These are phyloP conservation scores for Argyresthia goedartella DNA, from an alignment of 2,888 invertebrate species.

Conservation along the genomic window DNA sequence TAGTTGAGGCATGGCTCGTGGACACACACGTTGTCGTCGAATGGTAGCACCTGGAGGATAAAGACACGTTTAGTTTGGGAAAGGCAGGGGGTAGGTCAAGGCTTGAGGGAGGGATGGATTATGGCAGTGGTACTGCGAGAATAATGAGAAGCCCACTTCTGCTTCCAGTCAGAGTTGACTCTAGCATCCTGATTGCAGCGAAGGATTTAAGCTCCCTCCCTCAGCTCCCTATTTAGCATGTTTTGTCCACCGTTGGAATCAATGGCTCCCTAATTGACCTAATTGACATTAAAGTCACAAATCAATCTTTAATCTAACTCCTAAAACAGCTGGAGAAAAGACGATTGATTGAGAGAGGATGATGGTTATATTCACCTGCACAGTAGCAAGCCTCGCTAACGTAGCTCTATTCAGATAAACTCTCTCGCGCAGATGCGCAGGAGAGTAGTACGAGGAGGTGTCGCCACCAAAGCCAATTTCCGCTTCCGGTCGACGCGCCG, in stretches of 20 bases:
- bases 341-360: too few relatives aligned
- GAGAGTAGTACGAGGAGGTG: constrained; percentile 80
- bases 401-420: constrained; percentile 94
- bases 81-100: background rate
- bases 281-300: too few relatives aligned
- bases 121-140: too few relatives aligned
- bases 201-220: too few relatives aligned
- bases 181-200: too few relatives aligned
- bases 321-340: too few relatives aligned
- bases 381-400: constrained; percentile 87
- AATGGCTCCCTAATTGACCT: too few relatives aligned
- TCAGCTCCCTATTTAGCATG: too few relatives aligned
- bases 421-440: constrained; percentile 91
- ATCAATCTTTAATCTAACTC: too few relatives aligned
- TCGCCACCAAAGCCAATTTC: constrained; percentile 72
- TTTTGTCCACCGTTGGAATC: too few relatives aligned
- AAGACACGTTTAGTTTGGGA: background rate
- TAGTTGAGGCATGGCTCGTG: constrained; percentile 95
- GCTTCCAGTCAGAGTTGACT: too few relatives aligned
- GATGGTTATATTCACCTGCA: constrained; percentile 69
- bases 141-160: too few relatives aligned
- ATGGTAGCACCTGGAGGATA: constrained; percentile 81
- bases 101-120: background rate
- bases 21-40: constrained; percentile 96
- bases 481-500: constrained; percentile 85